Evolutionary conservation across 1,140 invertebrate genomes (phyloP), one percentile per base, ranked within the genome.

Genomic region (Diuraphis noxia): DNA sequence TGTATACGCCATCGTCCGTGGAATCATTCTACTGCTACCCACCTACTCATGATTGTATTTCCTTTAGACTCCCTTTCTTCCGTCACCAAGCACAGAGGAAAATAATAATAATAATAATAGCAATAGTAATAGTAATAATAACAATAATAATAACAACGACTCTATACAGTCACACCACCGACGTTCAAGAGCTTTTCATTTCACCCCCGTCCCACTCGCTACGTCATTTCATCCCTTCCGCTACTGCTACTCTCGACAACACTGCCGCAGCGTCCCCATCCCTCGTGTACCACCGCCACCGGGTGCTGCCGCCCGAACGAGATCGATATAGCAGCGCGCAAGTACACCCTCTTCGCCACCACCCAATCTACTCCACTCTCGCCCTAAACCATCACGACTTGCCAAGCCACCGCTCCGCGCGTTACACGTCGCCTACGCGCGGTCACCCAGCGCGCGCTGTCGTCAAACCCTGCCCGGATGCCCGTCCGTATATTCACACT

Each of bases 231-330:
- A 17, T n/a, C 56, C 56, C 56, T n/a, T n/a, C 30, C 40, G 40
- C 19, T 41, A 7, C 25, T 8, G n/a, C 82, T 40, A 25, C 81
- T 34, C 85, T 52, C 43, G 46, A 84, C 25, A 82, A 82, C 56
- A 72, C 82, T 36, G 34, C 43, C 85, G 46, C 85, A 36, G 85
- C 43, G 46, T 86, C 84, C 34, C 85, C 19, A 36, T 36, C 23
- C 93, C 89, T 93, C 93, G 93, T 93, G 93, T 93, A 92, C 93
- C 93, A 94, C 94, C 93, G 94, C 94, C 93, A 94, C 94, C 85
- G 85, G 85, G 49, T 87, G 85, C 85, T 87, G 94, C 94, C 95
- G 93, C 95, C 95, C 94, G 94, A 95, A 93, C 94, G 94, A 93
- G 94, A 95, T 93, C 94, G 94, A 93, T 94, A 94, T 93, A 94